These are phyloP conservation scores for Cavia porcellus DNA, from an alignment of 2,113 vertebrate genomes.

Conservation along the genomic window DNA sequence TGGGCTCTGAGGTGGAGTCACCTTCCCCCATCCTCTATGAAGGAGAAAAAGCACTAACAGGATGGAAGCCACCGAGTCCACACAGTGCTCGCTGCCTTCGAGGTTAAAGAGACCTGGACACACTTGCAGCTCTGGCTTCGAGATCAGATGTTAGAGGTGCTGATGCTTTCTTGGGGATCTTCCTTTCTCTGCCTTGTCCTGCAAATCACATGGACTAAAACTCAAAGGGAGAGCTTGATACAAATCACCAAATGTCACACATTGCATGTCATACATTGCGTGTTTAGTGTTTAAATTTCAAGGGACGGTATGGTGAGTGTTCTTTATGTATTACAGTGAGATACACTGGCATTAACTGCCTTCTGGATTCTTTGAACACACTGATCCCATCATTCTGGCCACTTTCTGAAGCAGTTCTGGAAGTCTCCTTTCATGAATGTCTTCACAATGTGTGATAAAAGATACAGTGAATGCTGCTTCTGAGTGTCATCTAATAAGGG, in stretches of 20 bases:
- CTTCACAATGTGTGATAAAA: background rate
- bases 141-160: slow-evolving; percentile 70
- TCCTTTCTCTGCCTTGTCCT: slow-evolving; percentile 79
- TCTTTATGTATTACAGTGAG: background rate
- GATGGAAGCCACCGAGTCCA: background rate
- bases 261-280: background rate
- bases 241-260: background rate
- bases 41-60: background rate
- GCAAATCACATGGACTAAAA: slow-evolving; percentile 44
- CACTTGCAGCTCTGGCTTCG: slow-evolving; percentile 59
- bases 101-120: slow-evolving; percentile 54
- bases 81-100: fast-evolving
- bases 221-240: slow-evolving; percentile 33
- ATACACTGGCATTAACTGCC: background rate
- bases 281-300: background rate
- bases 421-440: background rate
- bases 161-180: slow-evolving; percentile 71
- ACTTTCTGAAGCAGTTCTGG: background rate
- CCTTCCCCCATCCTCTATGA: background rate
- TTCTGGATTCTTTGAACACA: too few species aligned
- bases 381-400: background rate
- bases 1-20: background rate
- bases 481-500: background rate
- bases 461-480: background rate
- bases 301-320: background rate